Evolutionary conservation across 2,888 invertebrate species (phyloP).

Genomic region (Nomada lathburiana): DNA sequence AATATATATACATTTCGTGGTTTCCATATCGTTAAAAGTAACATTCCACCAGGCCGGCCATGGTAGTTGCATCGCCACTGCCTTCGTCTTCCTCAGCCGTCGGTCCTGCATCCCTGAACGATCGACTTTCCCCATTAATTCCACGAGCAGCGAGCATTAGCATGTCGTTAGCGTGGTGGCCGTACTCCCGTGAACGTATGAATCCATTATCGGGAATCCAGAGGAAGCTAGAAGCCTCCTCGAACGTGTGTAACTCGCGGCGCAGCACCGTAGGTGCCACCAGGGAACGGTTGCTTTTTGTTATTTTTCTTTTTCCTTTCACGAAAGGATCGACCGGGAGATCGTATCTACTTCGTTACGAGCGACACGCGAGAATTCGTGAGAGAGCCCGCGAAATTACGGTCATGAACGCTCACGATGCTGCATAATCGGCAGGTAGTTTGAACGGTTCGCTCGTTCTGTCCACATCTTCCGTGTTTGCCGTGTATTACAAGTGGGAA

Average conservation of each 20-base stretch:
- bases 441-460: background rate
- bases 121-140: constrained; percentile 72
- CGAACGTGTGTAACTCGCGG: constrained; percentile 40
- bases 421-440: constrained; percentile 54
- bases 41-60: constrained; percentile 7
- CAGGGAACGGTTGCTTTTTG: constrained; percentile 49
- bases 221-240: constrained; percentile 24
- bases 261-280: constrained; percentile 63
- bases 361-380: constrained; percentile 62
- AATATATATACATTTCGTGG: constrained; percentile 13
- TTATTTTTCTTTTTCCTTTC: constrained; percentile 19
- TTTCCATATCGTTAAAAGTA: background rate
- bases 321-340: constrained; percentile 46
- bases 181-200: constrained; percentile 61
- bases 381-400: constrained; percentile 61
- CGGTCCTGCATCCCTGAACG: constrained; percentile 35
- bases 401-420: constrained; percentile 52
- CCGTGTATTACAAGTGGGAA: constrained; percentile 34
- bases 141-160: constrained; percentile 69
- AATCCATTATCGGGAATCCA: constrained; percentile 65
- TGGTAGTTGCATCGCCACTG: background rate
- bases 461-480: constrained; percentile 51
- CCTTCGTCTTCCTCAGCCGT: constrained; percentile 34
- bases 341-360: constrained; percentile 67
- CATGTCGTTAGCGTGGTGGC: constrained; percentile 70